These are phyloP conservation scores for Enteromius paludinosus DNA, from an alignment of 2,797 vertebrate genomes.

Conservation along the genomic window DNA sequence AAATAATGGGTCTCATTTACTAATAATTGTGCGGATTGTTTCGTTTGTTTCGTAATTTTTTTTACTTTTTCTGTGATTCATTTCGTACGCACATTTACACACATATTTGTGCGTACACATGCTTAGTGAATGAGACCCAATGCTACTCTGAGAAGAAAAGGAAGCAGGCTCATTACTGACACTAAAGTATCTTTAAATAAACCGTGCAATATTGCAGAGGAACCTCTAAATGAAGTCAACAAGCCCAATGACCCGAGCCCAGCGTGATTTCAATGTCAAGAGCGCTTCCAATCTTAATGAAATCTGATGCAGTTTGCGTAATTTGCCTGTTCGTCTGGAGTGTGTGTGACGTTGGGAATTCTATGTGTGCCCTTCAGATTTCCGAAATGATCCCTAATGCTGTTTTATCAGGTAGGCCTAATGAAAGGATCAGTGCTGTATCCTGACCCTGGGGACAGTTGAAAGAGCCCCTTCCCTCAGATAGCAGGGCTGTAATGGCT, in stretches of 20 bases:
- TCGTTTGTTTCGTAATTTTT: background rate
- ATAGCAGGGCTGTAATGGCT: conserved; percentile 52
- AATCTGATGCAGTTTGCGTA: conserved; percentile 35
- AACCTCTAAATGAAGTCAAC: background rate
- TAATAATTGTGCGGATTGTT: background rate
- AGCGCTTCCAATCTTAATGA: background rate
- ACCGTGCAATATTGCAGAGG: background rate
- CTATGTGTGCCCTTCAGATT: conserved; percentile 32
- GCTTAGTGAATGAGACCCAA: background rate
- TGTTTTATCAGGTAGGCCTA: conserved; percentile 54
- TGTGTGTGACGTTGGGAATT: conserved; percentile 34
- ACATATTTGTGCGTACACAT: background rate
- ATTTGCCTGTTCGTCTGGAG: conserved; percentile 23
- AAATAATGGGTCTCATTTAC: background rate
- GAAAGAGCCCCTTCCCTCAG: conserved; percentile 47
- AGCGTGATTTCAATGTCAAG: background rate
- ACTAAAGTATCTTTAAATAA: background rate
- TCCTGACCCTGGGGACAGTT: conserved; percentile 59
- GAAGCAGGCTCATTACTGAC: too few relatives aligned
- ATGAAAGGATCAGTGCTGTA: conserved; percentile 59
- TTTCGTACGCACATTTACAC: background rate
- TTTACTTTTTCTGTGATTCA: too few relatives aligned
- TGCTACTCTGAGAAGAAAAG: background rate
- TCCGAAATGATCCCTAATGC: conserved; percentile 44
- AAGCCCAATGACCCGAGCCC: background rate